phyloP scores from a whole-genome alignment of 2,888 invertebrate genomes.

The Chironomus riparius region DNA sequence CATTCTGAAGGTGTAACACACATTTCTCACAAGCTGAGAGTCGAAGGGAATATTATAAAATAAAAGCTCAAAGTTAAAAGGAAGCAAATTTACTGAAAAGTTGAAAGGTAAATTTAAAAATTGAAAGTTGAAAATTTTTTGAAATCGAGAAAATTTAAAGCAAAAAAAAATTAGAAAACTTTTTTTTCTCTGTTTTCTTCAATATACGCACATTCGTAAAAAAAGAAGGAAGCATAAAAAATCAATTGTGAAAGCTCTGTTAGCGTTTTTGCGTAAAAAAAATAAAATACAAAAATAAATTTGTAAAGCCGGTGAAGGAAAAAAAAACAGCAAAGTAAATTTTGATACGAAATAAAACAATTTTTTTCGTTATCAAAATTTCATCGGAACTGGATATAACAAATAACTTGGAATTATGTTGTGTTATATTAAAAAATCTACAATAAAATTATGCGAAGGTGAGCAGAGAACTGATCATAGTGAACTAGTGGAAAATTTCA shows the following conservation, averaged over 20 bases:
- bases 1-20: constrained; percentile 20
- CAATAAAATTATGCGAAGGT: not conserved
- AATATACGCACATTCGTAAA: not conserved
- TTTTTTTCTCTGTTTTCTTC: not conserved
- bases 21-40: constrained; percentile 8
- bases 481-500: constrained; percentile 3
- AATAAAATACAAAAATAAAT: not conserved
- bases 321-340: not conserved
- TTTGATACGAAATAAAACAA: not conserved
- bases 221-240: not conserved
- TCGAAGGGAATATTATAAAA: not conserved
- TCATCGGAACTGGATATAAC: not conserved
- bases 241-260: constrained; percentile 19
- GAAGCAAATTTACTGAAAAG: not conserved
- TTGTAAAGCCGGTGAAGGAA: not conserved
- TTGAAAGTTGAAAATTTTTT: not conserved
- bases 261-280: not conserved
- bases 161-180: not conserved
- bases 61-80: not conserved
- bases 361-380: constrained; percentile 6
- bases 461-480: constrained; percentile 21
- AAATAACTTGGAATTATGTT: constrained; percentile 15
- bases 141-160: not conserved
- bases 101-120: not conserved
- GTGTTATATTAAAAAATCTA: not conserved